These are phyloP conservation scores for Choristoneura rosaceana DNA, from an alignment of 2,888 invertebrate species.

Conservation along the genomic window DNA sequence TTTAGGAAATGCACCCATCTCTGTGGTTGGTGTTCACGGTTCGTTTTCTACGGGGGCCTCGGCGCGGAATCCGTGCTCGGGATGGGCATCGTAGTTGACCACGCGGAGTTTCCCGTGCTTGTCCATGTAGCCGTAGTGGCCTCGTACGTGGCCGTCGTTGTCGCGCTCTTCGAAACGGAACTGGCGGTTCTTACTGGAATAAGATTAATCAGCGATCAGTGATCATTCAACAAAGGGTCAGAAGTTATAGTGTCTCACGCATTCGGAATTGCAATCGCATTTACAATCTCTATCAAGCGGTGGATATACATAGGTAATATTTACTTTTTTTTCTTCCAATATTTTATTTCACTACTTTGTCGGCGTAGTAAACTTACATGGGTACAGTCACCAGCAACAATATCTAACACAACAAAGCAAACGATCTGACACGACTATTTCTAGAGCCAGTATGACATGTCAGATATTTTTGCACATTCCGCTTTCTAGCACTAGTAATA, in stretches of 20 bases:
- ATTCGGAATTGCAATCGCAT: not conserved
- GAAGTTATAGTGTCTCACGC: no score
- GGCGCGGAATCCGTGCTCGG: conserved; percentile 89
- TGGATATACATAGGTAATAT: no score
- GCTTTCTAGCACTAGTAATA: no score
- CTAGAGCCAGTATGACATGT: no score
- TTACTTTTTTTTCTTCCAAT: no score
- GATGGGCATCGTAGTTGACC: conserved; percentile 91
- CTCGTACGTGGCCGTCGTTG: conserved; percentile 90
- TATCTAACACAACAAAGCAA: no score
- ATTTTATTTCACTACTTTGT: no score
- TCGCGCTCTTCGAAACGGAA: conserved; percentile 92
- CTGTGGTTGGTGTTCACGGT: conserved; percentile 37
- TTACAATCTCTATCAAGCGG: no score
- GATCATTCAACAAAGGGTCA: not conserved
- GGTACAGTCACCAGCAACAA: no score
- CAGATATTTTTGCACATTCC: no score
- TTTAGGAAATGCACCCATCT: not conserved
- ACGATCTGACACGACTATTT: no score
- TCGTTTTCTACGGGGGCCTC: conserved; percentile 67
- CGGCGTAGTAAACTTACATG: no score
- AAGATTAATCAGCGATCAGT: not conserved
- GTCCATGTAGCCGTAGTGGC: conserved; percentile 93
- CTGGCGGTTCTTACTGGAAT: conserved; percentile 90
- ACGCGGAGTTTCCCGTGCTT: conserved; percentile 90